Percentiles rank a stretch among this genome's conserved stretches.
phyloP scores from a whole-genome alignment of 2,113 vertebrate species.

The Prunella fulvescens region DNA sequence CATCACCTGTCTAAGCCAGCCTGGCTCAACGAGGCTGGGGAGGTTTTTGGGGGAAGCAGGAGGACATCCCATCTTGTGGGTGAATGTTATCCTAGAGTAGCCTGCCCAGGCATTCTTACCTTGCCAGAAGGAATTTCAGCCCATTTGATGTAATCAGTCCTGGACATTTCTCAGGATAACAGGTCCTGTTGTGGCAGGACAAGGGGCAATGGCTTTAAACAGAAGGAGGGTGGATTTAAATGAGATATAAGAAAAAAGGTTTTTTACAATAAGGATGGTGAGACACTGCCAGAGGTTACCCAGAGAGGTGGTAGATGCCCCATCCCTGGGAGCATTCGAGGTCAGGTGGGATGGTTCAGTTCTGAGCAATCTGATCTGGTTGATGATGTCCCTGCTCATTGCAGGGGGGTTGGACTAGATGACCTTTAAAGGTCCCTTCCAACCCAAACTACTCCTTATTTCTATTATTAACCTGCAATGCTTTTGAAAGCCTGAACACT shows the following conservation, averaged over 20 bases:
- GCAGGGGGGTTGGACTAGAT: neutral
- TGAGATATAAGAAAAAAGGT: too few relatives aligned
- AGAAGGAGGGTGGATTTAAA: neutral
- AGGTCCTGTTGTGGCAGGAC: neutral
- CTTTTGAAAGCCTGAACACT: neutral
- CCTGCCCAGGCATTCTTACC: neutral
- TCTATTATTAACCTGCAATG: neutral
- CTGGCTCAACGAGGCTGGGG: accelerated
- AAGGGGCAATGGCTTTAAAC: neutral
- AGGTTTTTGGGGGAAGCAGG: neutral
- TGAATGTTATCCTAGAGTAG: neutral
- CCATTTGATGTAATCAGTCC: accelerated
- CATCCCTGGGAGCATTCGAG: neutral
- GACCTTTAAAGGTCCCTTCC: neutral
- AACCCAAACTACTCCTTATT: neutral
- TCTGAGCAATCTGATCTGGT: neutral
- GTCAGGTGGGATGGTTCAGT: neutral
- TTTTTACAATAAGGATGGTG: neutral
- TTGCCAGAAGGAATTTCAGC: neutral
- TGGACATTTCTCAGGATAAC: neutral
- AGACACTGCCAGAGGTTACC: neutral
- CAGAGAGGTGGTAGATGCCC: neutral
- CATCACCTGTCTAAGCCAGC: neutral
- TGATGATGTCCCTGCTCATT: neutral
- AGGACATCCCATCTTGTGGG: neutral